These are phyloP conservation scores for Aporophyla nigra DNA, from an alignment of 2,888 invertebrate species.

Conservation along the genomic window DNA sequence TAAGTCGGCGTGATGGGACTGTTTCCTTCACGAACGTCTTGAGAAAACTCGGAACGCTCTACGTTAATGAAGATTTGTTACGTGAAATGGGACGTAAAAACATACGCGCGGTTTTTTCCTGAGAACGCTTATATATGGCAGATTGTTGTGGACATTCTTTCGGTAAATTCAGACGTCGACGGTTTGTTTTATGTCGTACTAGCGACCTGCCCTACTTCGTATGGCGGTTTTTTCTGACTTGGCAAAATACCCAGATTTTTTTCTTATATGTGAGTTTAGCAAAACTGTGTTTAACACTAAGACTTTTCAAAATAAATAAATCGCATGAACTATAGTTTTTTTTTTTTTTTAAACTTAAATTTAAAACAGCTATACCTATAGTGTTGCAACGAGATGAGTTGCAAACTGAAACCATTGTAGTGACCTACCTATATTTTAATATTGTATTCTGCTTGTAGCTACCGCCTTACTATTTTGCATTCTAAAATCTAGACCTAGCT, in stretches of 20 bases:
- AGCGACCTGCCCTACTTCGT: not conserved
- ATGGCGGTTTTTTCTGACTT: not conserved
- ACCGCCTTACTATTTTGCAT: too few species aligned
- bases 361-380: too few species aligned
- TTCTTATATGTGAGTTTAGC: not conserved
- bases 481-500: too few species aligned
- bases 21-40: constrained; percentile 23
- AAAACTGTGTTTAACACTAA: too few species aligned
- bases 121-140: not conserved
- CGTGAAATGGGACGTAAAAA: constrained; percentile 27
- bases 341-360: too few species aligned
- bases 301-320: too few species aligned
- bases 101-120: constrained; percentile 21
- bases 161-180: not conserved
- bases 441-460: too few species aligned
- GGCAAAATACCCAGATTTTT: not conserved
- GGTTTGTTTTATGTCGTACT: not conserved
- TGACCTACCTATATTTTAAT: too few species aligned
- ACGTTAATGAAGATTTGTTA: constrained; percentile 57
- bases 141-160: constrained; percentile 3
- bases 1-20: constrained; percentile 25
- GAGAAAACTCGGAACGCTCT: constrained; percentile 25
- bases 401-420: too few species aligned
- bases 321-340: too few species aligned
- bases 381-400: too few species aligned